Conservation (phyloP, 2,888 invertebrate species). For the Sepioteuthis lessoniana region DNA sequence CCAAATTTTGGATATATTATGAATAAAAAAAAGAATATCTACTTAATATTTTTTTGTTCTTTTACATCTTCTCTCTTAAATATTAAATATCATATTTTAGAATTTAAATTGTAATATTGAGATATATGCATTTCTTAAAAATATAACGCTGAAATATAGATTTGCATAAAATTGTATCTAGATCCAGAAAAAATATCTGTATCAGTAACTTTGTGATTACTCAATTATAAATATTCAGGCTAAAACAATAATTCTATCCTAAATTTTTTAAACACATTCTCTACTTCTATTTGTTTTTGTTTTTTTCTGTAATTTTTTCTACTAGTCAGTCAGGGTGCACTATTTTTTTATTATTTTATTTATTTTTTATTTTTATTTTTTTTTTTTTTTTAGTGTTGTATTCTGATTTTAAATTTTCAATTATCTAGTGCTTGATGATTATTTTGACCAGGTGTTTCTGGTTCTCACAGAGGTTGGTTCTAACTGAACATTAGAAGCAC, state of each 20-base stretch:
- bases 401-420: not conserved
- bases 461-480: constrained; percentile 9
- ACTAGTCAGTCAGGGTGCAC: not conserved
- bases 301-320: not conserved
- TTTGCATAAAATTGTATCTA: not conserved
- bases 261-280: not conserved
- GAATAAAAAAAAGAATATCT: no score
- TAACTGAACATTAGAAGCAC: not conserved
- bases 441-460: not conserved
- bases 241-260: not conserved
- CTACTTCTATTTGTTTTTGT: not conserved
- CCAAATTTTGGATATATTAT: no score
- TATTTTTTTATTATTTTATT: not conserved
- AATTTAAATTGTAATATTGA: not conserved
- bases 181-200: not conserved
- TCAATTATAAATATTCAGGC: not conserved
- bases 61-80: not conserved
- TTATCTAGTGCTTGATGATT: not conserved
- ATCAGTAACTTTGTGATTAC: not conserved
- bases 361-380: no score
- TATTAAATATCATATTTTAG: not conserved
- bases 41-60: not conserved
- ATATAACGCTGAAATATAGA: not conserved
- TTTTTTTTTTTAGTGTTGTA: not conserved
- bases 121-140: not conserved